These are phyloP conservation scores for Nymphalis c-album DNA, from an alignment of 2,888 invertebrate genomes.

Conservation along the genomic window DNA sequence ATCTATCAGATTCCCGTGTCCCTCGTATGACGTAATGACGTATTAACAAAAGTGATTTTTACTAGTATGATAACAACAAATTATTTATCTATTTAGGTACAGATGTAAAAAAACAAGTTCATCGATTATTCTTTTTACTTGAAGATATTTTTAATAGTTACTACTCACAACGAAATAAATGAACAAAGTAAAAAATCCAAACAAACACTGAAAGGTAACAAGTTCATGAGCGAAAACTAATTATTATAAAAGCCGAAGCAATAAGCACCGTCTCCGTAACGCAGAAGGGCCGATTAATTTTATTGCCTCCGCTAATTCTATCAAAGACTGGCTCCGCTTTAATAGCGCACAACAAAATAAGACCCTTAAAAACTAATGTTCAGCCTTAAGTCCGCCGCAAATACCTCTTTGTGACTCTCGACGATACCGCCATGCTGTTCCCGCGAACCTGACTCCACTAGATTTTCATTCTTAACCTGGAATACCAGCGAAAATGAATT, in stretches of 20 bases:
- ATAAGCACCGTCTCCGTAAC: conserved; percentile 35
- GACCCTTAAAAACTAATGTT: conserved; percentile 81
- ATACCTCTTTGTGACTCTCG: conserved; percentile 79
- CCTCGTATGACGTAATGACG: too few species aligned
- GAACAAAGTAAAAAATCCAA: not conserved
- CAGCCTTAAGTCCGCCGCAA: conserved; percentile 78
- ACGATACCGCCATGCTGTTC: conserved; percentile 61
- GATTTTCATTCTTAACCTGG: conserved; percentile 51
- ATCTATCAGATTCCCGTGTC: too few species aligned
- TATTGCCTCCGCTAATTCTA: conserved; percentile 76
- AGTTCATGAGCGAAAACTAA: conserved; percentile 18
- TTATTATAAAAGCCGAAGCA: conserved; percentile 38
- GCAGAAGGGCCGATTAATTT: conserved; percentile 68
- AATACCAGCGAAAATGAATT: conserved; percentile 43
- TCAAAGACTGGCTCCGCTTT: conserved; percentile 71
- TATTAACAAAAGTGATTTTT: too few species aligned
- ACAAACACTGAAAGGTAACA: conserved; percentile 5
- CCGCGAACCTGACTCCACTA: conserved; percentile 63
- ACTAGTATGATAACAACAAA: too few species aligned
- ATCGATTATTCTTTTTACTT: too few species aligned
- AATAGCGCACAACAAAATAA: conserved; percentile 78
- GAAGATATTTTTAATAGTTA: not conserved
- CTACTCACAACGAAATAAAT: too few species aligned
- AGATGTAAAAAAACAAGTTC: too few species aligned
- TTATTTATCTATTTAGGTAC: too few species aligned